Percentiles rank a stretch among this genome's conserved stretches.
These are phyloP conservation scores for Kryphioiulus occultus DNA, from an alignment of 2,888 invertebrate genomes.

Conservation along the genomic window DNA sequence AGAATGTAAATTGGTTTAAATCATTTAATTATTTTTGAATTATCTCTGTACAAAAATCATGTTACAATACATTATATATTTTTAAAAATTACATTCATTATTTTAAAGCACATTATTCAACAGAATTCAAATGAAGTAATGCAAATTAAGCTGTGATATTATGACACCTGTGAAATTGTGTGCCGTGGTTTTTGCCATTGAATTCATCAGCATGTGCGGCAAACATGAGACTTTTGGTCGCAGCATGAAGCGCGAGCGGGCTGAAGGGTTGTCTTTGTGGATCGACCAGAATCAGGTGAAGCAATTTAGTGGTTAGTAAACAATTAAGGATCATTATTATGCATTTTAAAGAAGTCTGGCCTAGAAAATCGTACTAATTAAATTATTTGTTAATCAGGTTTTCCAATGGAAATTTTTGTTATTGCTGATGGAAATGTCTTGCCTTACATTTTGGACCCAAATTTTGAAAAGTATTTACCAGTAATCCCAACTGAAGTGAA, in stretches of 20 bases:
- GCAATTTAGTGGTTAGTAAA: constrained; percentile 50
- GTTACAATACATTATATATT: no score
- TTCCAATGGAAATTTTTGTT: constrained; percentile 87
- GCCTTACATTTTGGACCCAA: constrained; percentile 86
- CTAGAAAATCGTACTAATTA: neutral
- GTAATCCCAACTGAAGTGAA: constrained; percentile 88
- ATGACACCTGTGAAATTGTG: constrained; percentile 25
- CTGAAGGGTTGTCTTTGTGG: constrained; percentile 49
- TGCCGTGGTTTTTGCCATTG: neutral
- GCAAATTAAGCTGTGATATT: neutral
- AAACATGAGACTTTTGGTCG: neutral
- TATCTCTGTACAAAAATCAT: no score
- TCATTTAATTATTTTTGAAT: no score
- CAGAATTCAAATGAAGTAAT: no score
- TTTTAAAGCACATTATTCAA: no score
- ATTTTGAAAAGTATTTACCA: constrained; percentile 87
- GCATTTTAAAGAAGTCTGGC: neutral
- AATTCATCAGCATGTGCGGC: neutral
- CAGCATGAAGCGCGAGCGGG: constrained; percentile 2
- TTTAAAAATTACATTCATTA: no score
- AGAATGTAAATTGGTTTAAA: no score
- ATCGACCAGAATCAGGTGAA: constrained; percentile 51
- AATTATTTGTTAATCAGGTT: constrained; percentile 58
- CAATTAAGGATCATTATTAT: neutral
- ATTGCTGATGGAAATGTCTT: constrained; percentile 86